These are phyloP conservation scores for Tenualosa thibaudeaui DNA, from an alignment of 2,797 vertebrate species.

Conservation along the genomic window DNA sequence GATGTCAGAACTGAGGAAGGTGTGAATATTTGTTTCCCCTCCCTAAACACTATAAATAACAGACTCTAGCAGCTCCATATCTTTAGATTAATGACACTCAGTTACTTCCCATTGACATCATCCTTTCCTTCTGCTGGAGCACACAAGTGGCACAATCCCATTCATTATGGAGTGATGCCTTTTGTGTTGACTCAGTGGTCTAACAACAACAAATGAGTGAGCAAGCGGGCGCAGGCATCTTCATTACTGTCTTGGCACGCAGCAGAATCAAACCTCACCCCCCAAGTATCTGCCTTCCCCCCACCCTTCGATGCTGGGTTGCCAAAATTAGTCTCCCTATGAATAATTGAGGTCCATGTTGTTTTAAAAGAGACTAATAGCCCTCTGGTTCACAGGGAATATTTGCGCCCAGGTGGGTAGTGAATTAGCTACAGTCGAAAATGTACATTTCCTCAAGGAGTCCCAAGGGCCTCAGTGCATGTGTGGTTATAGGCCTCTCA, in stretches of 20 bases:
- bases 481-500: conserved; percentile 7
- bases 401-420: not conserved
- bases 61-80: not conserved
- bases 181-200: not conserved
- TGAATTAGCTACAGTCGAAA: conserved; percentile 10
- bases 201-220: not conserved
- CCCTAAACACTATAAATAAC: not conserved
- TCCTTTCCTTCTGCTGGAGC: not conserved
- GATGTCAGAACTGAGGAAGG: not conserved
- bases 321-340: conserved; percentile 9
- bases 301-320: not conserved
- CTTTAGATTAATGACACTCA: not conserved
- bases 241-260: conserved; percentile 9
- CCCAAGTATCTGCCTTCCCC: not conserved
- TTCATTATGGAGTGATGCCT: not conserved
- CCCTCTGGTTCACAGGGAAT: conserved; percentile 15
- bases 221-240: not conserved
- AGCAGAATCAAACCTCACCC: not conserved
- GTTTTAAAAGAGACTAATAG: conserved; percentile 16
- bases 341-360: conserved; percentile 25
- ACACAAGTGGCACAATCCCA: not conserved
- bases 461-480: conserved; percentile 1
- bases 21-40: not conserved
- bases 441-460: conserved; percentile 1
- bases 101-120: not conserved